Evolutionary conservation across 1,140 invertebrate species (phyloP).

Genomic region (Drosophila bipectinata): DNA sequence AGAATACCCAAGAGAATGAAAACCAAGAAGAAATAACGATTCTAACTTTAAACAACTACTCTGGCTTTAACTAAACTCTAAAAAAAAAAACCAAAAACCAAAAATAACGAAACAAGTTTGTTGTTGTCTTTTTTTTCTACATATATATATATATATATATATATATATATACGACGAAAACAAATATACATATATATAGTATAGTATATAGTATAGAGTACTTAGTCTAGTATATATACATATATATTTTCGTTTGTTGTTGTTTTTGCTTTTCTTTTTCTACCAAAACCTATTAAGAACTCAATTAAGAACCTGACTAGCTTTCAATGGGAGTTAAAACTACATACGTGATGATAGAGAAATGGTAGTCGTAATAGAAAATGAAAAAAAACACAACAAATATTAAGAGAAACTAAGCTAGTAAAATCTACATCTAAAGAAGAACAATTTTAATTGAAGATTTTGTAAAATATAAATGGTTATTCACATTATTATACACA

Average conservation of each 20-base stretch:
- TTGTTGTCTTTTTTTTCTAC: constrained; percentile 63
- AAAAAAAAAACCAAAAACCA: background rate
- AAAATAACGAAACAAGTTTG: constrained; percentile 40
- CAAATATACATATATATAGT: constrained; percentile 33
- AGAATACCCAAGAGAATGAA: constrained; percentile 4
- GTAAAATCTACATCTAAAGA: constrained; percentile 34
- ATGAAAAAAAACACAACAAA: constrained; percentile 4
- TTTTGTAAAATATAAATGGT: constrained; percentile 68
- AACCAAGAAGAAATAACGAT: constrained; percentile 11
- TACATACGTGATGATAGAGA: constrained; percentile 12
- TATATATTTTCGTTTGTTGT: constrained; percentile 47
- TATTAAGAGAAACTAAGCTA: constrained; percentile 26
- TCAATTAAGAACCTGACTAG: constrained; percentile 79
- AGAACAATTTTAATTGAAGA: constrained; percentile 73
- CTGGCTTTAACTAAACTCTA: constrained; percentile 54
- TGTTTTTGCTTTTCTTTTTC: constrained; percentile 47
- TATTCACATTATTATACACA: constrained; percentile 56
- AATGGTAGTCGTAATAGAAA: constrained; percentile 22
- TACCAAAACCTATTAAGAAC: constrained; percentile 55
- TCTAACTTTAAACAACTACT: constrained; percentile 38
- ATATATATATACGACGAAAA: constrained; percentile 22
- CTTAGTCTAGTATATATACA: constrained; percentile 33
- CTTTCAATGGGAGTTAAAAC: constrained; percentile 59
- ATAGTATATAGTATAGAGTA: constrained; percentile 2
- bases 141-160: constrained; percentile 48